phyloP scores from a whole-genome alignment of 2,888 invertebrate species.

The Brenthis daphne region DNA sequence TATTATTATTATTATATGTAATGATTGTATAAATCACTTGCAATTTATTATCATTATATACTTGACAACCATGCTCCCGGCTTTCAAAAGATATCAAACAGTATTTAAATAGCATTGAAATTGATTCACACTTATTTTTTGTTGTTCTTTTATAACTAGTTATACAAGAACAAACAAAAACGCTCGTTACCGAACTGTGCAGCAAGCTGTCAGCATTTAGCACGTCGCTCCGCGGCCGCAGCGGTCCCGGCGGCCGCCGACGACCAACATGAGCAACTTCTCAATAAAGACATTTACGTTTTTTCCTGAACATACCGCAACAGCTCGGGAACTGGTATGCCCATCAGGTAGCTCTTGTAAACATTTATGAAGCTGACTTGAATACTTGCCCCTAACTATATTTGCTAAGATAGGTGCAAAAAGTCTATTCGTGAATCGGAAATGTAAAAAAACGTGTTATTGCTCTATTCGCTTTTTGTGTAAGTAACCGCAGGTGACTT shows the following conservation, averaged over 20 bases:
- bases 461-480: too few relatives aligned
- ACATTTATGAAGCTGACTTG: conserved; percentile 22
- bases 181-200: too few relatives aligned
- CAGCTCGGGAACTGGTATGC: conserved; percentile 24
- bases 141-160: too few relatives aligned
- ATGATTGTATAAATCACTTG: not conserved
- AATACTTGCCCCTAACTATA: conserved; percentile 18
- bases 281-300: conserved; percentile 39
- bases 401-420: conserved; percentile 2
- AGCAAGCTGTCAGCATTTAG: not conserved
- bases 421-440: conserved; percentile 8
- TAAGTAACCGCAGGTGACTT: not conserved
- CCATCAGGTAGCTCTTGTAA: conserved; percentile 21
- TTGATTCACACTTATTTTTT: too few relatives aligned
- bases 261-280: conserved; percentile 24
- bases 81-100: too few relatives aligned
- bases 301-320: conserved; percentile 30
- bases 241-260: not conserved
- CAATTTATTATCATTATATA: not conserved
- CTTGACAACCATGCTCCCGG: too few relatives aligned
- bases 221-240: not conserved
- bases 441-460: conserved; percentile 2
- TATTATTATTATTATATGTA: too few relatives aligned
- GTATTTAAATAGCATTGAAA: too few relatives aligned
- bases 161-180: too few relatives aligned